Conservation (phyloP, 2,888 invertebrate species). For the Habrosyne pyritoides region DNA sequence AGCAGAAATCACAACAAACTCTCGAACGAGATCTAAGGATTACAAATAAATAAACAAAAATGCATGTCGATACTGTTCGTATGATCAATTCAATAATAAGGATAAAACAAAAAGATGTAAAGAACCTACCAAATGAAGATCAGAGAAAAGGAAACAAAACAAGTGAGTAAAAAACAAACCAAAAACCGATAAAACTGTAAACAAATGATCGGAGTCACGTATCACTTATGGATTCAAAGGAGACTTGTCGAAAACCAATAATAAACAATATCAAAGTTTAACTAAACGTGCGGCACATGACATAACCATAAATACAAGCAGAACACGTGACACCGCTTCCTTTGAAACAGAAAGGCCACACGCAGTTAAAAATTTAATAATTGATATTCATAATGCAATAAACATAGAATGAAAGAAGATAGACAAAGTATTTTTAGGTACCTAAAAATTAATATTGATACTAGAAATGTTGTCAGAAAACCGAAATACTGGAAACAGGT, state of each 20-base stretch:
- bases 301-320: constrained; percentile 29
- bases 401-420: too few relatives aligned
- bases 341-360: constrained; percentile 33
- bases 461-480: too few relatives aligned
- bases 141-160: constrained; percentile 12
- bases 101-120: neutral
- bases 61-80: too few relatives aligned
- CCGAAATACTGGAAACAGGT: too few relatives aligned
- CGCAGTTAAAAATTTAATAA: constrained; percentile 15
- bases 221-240: constrained; percentile 42
- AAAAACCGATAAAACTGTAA: constrained; percentile 19
- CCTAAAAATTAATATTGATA: too few relatives aligned
- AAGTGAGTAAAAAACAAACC: neutral
- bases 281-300: constrained; percentile 37
- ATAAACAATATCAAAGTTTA: constrained; percentile 52
- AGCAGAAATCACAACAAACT: neutral
- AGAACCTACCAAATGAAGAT: neutral
- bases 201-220: constrained; percentile 42
- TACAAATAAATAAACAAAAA: neutral
- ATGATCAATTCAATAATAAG: neutral
- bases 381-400: constrained; percentile 24
- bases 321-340: constrained; percentile 35
- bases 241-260: constrained; percentile 38
- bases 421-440: neutral
- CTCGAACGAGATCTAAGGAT: neutral